Base-by-base conservation (phyloP, 64 coral and sea anemone genomes). In the Montipora foliosa region DNA sequence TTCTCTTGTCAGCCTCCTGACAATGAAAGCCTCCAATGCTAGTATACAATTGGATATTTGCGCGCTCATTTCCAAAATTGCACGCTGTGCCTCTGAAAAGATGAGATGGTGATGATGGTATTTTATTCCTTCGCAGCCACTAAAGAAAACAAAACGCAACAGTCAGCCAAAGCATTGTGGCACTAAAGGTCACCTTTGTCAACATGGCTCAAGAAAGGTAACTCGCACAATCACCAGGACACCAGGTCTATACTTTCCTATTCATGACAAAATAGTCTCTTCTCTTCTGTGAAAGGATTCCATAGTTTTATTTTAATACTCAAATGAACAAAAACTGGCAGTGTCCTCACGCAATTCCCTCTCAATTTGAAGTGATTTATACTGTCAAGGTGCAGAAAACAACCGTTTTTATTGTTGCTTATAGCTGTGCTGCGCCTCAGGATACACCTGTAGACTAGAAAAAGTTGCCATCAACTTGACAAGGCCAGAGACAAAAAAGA, bases 131-230 rank as follows among this genome's bases (percentile, higher is more conserved):
- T 6, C 71, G 15, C 14, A 86, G 82, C 44, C 82, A 11, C 17
- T 19, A 45, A 86, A 72, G n/a, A 86, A 72, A n/a, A 3, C 62
- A 51, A 86, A 72, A 50, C 70, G 47, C 6, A 86, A 50, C 21
- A 44, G 29, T 14, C 82, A 12, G 21, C 17, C 9, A 13, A 86
- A 86, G n/a, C 82, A 86, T 11, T 86, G 82, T n/a, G 82, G 82
- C 20, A 50, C 44, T 10, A 71, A 71, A 17, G 66, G 19, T 51
- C 82, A 86, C 21, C 64, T 16, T 21, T 86, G 82, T 48, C 6
- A 71, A 72, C 45, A 66, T 21, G 82, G 82, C 46, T 86, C 82
- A 45, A 86, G 82, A 71, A 86, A 86, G 82, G 82, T 86, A 37
- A 37, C 37, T 37, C 37, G 37, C 37, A 37, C 37, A 37, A 37